A percentile compares a stretch with the other conserved stretches of the same genome.
Evolutionary conservation across 2,797 vertebrate species (phyloP).

Genomic region (Lepus oiostolus): DNA sequence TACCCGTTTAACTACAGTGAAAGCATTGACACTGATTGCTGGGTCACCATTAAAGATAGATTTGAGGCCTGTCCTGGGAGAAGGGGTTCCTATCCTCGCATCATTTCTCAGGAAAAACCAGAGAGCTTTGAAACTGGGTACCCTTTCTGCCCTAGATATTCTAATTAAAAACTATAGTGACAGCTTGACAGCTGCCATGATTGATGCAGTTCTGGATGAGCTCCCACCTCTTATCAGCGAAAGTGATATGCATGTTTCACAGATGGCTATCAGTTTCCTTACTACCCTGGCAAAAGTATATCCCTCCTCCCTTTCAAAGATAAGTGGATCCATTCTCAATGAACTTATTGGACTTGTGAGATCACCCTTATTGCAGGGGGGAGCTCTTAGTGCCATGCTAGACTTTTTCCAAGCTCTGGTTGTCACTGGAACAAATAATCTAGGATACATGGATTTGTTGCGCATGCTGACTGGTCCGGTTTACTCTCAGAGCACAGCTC

Average conservation of each 20-base stretch:
- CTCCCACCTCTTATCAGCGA: conserved; percentile 98
- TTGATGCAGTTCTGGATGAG: conserved; percentile 98
- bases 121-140: conserved; percentile 97
- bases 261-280: conserved; percentile 99
- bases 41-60: conserved; percentile 97
- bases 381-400: conserved; percentile 98
- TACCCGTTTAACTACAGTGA: conserved; percentile 97
- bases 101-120: conserved; percentile 99
- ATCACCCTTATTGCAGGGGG: conserved; percentile 97
- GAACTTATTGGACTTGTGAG: conserved; percentile 98
- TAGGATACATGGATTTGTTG: conserved; percentile 99
- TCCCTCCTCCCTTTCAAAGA: conserved; percentile 97
- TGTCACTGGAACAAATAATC: conserved; percentile 94
- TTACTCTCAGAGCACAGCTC: conserved; percentile 96
- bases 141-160: conserved; percentile 97
- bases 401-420: conserved; percentile 99
- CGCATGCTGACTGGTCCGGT: conserved; percentile 98
- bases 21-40: conserved; percentile 97
- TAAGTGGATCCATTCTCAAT: conserved; percentile 96
- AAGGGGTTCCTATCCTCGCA: conserved; percentile 98
- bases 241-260: conserved; percentile 99
- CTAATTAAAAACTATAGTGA: conserved; percentile 96
- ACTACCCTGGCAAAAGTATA: conserved; percentile 98
- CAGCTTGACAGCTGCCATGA: conserved; percentile 97
- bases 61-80: conserved; percentile 95